Conservation (phyloP, 2,888 invertebrate species). For the Digitonthophagus gazella region DNA sequence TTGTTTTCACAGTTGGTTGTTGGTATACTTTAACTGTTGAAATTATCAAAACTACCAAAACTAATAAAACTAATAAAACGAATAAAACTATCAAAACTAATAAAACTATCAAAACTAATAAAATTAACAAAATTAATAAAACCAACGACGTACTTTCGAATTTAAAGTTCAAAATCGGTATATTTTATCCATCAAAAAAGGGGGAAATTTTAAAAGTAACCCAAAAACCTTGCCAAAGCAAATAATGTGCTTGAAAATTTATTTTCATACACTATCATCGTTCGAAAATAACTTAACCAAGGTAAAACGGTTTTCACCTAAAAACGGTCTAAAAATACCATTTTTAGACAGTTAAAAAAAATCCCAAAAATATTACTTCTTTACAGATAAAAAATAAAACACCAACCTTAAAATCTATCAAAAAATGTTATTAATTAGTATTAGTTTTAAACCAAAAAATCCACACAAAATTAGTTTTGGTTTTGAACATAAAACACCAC, state of each 20-base stretch:
- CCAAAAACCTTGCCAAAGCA: background rate
- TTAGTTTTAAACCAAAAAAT: too few species aligned
- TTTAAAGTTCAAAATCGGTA: background rate
- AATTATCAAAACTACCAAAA: too few species aligned
- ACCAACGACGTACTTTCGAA: too few species aligned
- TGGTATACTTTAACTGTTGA: too few species aligned
- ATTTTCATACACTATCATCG: background rate
- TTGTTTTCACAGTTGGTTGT: too few species aligned
- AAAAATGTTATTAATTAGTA: background rate
- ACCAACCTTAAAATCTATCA: background rate
- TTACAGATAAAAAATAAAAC: background rate
- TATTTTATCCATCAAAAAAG: too few species aligned
- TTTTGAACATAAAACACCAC: background rate
- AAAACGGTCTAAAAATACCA: background rate
- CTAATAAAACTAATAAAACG: too few species aligned
- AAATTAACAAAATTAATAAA: too few species aligned
- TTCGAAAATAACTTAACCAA: background rate
- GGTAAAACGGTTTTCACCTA: background rate
- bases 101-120: too few species aligned
- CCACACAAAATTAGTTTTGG: background rate
- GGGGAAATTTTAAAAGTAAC: background rate
- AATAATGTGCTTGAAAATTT: background rate
- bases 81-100: too few species aligned
- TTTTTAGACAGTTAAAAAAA: background rate
- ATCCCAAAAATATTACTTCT: too few species aligned